phyloP scores from a whole-genome alignment of 2,113 vertebrate genomes.

The Leiothrix lutea region DNA sequence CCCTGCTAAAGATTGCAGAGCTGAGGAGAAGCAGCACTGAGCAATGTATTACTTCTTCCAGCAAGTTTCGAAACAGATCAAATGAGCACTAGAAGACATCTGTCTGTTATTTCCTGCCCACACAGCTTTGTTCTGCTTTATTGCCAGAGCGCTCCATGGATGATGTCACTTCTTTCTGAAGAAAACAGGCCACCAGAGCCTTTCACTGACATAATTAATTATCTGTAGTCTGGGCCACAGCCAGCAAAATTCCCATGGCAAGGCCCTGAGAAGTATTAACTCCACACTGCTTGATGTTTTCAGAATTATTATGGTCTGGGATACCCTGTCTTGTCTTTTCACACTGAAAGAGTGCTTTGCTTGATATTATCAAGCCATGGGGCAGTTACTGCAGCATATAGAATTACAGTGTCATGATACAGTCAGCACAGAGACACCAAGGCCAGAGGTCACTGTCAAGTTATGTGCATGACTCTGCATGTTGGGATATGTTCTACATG shows the following conservation, averaged over 20 bases:
- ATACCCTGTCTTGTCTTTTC: slow-evolving; percentile 26
- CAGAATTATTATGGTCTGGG: slow-evolving; percentile 56
- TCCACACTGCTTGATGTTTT: slow-evolving; percentile 65
- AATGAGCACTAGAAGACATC: slow-evolving; percentile 76
- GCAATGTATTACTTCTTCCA: slow-evolving; percentile 43
- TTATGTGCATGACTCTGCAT: slow-evolving; percentile 5
- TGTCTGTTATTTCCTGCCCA: slow-evolving; percentile 80
- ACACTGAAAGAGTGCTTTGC: slow-evolving; percentile 61
- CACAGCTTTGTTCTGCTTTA: slow-evolving; percentile 77
- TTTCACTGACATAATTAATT: slow-evolving; percentile 85
- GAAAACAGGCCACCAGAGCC: slow-evolving; percentile 76
- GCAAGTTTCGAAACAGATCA: slow-evolving; percentile 70
- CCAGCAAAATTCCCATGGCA: slow-evolving; percentile 75
- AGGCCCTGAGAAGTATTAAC: slow-evolving; percentile 70
- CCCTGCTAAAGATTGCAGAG: not conserved
- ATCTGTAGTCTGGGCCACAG: slow-evolving; percentile 75
- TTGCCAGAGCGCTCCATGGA: slow-evolving; percentile 74
- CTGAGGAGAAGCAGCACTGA: slow-evolving; percentile 38
- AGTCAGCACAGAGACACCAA: not conserved
- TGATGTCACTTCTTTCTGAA: slow-evolving; percentile 83
- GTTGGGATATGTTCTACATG: slow-evolving; percentile 30
- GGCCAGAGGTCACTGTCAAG: slow-evolving; percentile 38
- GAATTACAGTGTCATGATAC: slow-evolving; percentile 43
- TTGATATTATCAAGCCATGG: not conserved
- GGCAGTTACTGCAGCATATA: slow-evolving; percentile 21